Base-by-base conservation (phyloP, 2,113 vertebrate genomes). In the Oxyura jamaicensis region DNA sequence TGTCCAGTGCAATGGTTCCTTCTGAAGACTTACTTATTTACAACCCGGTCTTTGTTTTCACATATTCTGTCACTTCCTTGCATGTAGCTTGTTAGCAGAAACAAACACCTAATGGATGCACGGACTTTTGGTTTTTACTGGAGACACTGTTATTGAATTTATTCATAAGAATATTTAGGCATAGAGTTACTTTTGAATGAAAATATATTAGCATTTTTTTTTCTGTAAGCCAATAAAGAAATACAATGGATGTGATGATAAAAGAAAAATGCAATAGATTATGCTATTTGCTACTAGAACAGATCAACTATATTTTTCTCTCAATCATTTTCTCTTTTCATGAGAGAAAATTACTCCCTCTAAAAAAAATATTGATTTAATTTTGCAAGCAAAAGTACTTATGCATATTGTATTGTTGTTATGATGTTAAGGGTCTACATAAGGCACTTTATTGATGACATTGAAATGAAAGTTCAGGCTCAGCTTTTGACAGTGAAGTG, bases 401-500 rank as follows among this genome's bases (percentile, higher is more conserved):
- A 91, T 62, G n/a, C 31, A 50, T 81, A 71, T 77, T 77, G 7
- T 83, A 59, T 35, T 35, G 13, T 28, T 63, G 39, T 53, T 68
- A 46, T 31, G 62, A 22, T 68, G 74, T 85, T 42, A 88, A 53
- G 59, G 53, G 36, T 94, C 62, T 74, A 68, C 16, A 18, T 67
- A 72, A 82, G 78, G 65, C 81, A 81, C 83, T 95, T 96, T 89
- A 86, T 77, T 69, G 78, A 75, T 68, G 46, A 22, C 63, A 46
- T 48, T 83, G 75, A 71, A 90, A 58, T 86, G 52, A 65, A 91
- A 73, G 22, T 66, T 93, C 80, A 83, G 25, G 55, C 81, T 92
- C 65, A 80, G 73, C 88, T 95, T 94, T 91, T 86, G 96, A 97
- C 96, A 95, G 88, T 91, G 93, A 97, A 96, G 96, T 97, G 92